Evolutionary conservation across 2,888 invertebrate genomes (phyloP).

Genomic region (Loripinus fragilis): DNA sequence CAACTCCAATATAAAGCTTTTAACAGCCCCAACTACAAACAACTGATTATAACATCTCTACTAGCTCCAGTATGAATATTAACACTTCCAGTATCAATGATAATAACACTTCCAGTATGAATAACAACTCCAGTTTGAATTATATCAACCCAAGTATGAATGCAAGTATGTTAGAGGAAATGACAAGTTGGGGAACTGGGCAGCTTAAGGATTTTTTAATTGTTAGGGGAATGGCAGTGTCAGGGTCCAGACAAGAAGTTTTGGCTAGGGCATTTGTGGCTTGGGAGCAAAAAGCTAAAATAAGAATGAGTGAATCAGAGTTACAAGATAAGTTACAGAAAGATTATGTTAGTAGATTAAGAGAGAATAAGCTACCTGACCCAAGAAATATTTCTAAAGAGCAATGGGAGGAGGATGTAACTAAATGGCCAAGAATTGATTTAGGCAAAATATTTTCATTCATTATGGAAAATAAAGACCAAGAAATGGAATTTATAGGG

Average conservation of each 20-base stretch:
- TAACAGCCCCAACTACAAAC: too few relatives aligned
- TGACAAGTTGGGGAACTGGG: slow-evolving; percentile 3
- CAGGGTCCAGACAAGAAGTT: not conserved
- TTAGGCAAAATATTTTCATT: not conserved
- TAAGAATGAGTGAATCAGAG: not conserved
- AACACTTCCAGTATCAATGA: too few relatives aligned
- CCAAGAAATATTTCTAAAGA: not conserved
- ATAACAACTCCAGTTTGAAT: not conserved
- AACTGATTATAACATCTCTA: too few relatives aligned
- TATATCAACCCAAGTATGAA: not conserved
- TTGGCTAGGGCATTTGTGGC: not conserved
- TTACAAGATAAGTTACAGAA: not conserved
- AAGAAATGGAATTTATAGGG: not conserved
- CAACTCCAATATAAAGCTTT: too few relatives aligned
- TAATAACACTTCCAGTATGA: slow-evolving; percentile 8
- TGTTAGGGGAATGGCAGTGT: not conserved
- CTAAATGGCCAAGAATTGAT: not conserved
- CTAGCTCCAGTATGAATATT: too few relatives aligned
- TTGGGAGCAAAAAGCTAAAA: not conserved
- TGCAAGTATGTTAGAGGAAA: slow-evolving; percentile 1
- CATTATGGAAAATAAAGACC: not conserved
- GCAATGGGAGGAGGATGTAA: not conserved
- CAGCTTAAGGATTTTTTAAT: not conserved
- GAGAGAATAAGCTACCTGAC: not conserved
- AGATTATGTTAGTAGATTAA: not conserved